These are phyloP conservation scores for Lobophora halterata DNA, from an alignment of 2,888 invertebrate genomes.

Conservation along the genomic window DNA sequence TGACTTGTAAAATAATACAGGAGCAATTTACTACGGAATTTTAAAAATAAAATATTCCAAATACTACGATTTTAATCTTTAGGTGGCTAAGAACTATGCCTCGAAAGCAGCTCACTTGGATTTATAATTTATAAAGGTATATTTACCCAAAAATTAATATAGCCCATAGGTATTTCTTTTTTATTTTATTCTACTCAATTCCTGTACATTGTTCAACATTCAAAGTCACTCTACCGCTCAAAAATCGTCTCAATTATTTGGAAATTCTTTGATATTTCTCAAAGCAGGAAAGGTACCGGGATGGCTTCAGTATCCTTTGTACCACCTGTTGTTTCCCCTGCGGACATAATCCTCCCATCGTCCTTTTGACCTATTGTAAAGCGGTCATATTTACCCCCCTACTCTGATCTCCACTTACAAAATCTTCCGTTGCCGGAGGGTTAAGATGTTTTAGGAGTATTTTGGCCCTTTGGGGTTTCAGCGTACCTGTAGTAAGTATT, in stretches of 20 bases:
- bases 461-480: constrained; percentile 18
- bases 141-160: too few relatives aligned
- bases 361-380: constrained; percentile 33
- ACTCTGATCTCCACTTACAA: constrained; percentile 25
- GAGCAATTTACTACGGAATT: too few relatives aligned
- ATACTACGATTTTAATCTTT: too few relatives aligned
- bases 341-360: constrained; percentile 34
- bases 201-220: background rate
- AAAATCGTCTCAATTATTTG: constrained; percentile 9
- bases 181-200: too few relatives aligned
- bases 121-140: too few relatives aligned
- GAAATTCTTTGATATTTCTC: constrained; percentile 16
- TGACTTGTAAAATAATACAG: too few relatives aligned
- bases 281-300: constrained; percentile 15
- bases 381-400: constrained; percentile 25
- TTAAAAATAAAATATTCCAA: too few relatives aligned
- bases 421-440: constrained; percentile 23
- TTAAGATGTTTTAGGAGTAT: constrained; percentile 22
- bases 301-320: constrained; percentile 27
- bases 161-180: too few relatives aligned
- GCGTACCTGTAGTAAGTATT: constrained; percentile 21
- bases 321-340: constrained; percentile 39
- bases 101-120: too few relatives aligned
- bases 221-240: background rate
- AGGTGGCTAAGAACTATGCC: too few relatives aligned